Base-by-base conservation (phyloP, 2,888 invertebrate species). In the Dasysyrphus tricinctus region DNA sequence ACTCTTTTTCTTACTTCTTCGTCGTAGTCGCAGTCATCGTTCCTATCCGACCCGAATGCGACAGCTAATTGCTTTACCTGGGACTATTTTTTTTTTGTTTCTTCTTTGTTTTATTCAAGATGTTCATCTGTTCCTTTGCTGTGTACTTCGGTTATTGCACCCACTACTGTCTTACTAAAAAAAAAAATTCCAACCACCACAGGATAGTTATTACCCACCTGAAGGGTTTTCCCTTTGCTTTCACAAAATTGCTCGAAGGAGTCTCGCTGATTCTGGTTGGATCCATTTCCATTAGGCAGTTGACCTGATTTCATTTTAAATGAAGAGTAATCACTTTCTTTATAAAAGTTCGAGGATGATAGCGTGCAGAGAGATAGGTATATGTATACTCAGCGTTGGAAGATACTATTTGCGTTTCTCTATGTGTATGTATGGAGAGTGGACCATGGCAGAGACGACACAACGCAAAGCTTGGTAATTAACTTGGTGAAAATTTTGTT, bases 221-320 rank as follows among this genome's bases (percentile, higher is more conserved):
- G 59, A 86, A 75, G 85, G 75, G 49, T 12, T 44, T 56, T 57
- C 16, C 57, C 1, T 59, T 72, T 57, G 47, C 67, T 74, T 24
- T 34, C 16, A 63, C 37, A 69, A 56, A 54, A 65, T 19, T 72
- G 49, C 74, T 56, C 51, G 7, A n/a, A 77, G 77, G 57, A 67
- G 61, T 74, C 67, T 57, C 56, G 32, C 34, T 47, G 29, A 37
- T 70, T 34, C 63, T 69, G n/a, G n/a, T 24, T 24, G 54, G 42
- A 70, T 44, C 70, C 78, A 47, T 57, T 63, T 54, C 44, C 67
- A 74, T 73, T 67, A 59, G 74, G 51, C 82, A 49, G 65, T 72
- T 86, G 86, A 86, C 86, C 86, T 82, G 86, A 82, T 86, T 86
- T 82, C 65, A 75, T 82, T 86, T 75, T 70, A 74, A 78, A 85